These are phyloP conservation scores for Lynx canadensis DNA, from an alignment of 2,113 vertebrate genomes.

Conservation along the genomic window DNA sequence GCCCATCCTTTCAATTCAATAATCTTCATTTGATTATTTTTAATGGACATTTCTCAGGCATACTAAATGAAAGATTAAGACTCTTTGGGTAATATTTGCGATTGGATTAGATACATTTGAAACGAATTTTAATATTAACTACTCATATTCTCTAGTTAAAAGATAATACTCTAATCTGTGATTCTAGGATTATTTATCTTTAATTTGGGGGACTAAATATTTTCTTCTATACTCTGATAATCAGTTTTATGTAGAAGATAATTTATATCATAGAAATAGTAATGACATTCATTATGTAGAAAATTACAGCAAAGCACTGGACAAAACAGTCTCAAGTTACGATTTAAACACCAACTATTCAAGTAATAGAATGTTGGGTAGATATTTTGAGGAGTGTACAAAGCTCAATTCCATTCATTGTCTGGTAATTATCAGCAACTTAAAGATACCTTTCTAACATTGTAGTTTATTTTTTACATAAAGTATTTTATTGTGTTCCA, in stretches of 20 bases:
- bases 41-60: not conserved
- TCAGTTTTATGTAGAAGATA: not conserved
- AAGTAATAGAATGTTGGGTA: not conserved
- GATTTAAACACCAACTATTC: not conserved
- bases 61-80: not conserved
- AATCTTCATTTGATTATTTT: not conserved
- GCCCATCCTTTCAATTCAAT: not conserved
- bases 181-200: not conserved
- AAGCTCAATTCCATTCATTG: not conserved
- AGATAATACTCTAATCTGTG: not conserved
- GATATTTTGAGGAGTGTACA: not conserved
- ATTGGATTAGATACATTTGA: not conserved
- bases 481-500: not conserved
- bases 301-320: not conserved
- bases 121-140: not conserved
- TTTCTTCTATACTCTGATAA: not conserved
- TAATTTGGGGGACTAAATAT: not conserved
- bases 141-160: not conserved
- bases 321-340: not conserved
- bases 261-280: not conserved
- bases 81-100: not conserved
- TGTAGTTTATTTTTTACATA: not conserved
- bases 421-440: not conserved
- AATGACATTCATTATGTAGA: not conserved
- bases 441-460: not conserved